Evolutionary conservation across 2,888 invertebrate species (phyloP), one percentile per base, ranked within the genome.

Genomic region (Sesamia inferens): DNA sequence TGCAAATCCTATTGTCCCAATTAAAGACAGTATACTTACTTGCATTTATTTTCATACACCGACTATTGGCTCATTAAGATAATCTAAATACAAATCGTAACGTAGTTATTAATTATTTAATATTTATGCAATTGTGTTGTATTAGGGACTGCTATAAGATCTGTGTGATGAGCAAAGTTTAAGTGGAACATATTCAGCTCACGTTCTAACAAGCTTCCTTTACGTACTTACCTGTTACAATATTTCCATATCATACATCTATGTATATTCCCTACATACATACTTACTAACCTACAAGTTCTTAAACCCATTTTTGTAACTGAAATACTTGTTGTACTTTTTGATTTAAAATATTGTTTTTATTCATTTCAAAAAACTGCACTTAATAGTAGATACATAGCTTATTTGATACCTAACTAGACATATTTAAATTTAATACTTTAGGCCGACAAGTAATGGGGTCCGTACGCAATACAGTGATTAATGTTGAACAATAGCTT

Each of bases 101-200:
- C 63, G 65, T 74, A 62, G 62, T 61, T 74, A 69, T 39, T 68
- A 55, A 42, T n/a, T 57, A 44, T 44, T 19, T 69, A 67, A 59
- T 74, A 74, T 79, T 68, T 70, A 82, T 61, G 57, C 22, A 55
- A 61, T 74, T 71, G 47, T 79, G 63, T 74, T 64, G 44, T 74
- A 57, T n/a, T 62, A 58, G 44, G 72, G 44, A 63, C 68, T 83
- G 55, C 57, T 66, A 22, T 57, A 61, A 65, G 31, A 61, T 82
- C 55, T 71, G 39, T 47, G 24, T 57, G 31, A n/a, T 59, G 22
- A 42, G 31, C 14, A 13, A 54, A 19, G 59, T 65, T 22, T 59
- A 11, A 39, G 11, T 48, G 58, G 74, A 74, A 75, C 70, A 81
- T 75, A 71, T 74, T 65, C 42, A 66, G 48, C n/a, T 13, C 47